Evolutionary conservation across 2,888 invertebrate genomes (phyloP).

Genomic region (Epinotia brunnichana): DNA sequence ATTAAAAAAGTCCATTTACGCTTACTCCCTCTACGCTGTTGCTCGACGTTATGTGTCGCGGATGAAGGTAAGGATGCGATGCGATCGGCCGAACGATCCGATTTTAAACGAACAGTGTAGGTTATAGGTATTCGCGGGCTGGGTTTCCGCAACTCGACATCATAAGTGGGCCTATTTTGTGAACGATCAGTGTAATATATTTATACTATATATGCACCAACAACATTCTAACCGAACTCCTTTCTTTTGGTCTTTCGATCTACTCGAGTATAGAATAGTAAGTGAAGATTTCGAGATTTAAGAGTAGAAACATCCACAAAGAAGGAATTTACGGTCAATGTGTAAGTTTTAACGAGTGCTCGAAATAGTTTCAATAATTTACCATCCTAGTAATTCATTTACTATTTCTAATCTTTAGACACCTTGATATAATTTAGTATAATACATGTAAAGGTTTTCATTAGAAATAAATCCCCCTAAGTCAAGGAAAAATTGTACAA

Average conservation of each 20-base stretch:
- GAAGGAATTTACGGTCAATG: slow-evolving; percentile 80
- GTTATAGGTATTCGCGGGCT: no score
- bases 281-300: slow-evolving; percentile 73
- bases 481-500: slow-evolving; percentile 17
- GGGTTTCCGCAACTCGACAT: no score
- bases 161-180: no score
- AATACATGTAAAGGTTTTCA: slow-evolving; percentile 59
- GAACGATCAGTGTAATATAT: no score
- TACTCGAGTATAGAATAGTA: slow-evolving; percentile 75
- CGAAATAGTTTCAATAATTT: slow-evolving; percentile 78
- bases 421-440: slow-evolving; percentile 74
- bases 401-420: slow-evolving; percentile 78
- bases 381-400: slow-evolving; percentile 81
- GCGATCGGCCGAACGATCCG: slow-evolving; percentile 44
- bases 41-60: slow-evolving; percentile 15
- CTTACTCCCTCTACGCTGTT: slow-evolving; percentile 33
- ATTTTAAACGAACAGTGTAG: slow-evolving; percentile 46
- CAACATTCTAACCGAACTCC: slow-evolving; percentile 72
- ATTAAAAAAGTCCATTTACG: slow-evolving; percentile 33
- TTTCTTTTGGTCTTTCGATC: slow-evolving; percentile 77
- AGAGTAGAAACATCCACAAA: slow-evolving; percentile 74
- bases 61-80: slow-evolving; percentile 17
- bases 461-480: slow-evolving; percentile 14
- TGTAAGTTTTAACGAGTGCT: slow-evolving; percentile 84
- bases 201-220: slow-evolving; percentile 51